A percentile compares a stretch with the other conserved stretches of the same genome.
Evolutionary conservation across 2,888 invertebrate species (phyloP).

Genomic region (Galerucella calmariensis): DNA sequence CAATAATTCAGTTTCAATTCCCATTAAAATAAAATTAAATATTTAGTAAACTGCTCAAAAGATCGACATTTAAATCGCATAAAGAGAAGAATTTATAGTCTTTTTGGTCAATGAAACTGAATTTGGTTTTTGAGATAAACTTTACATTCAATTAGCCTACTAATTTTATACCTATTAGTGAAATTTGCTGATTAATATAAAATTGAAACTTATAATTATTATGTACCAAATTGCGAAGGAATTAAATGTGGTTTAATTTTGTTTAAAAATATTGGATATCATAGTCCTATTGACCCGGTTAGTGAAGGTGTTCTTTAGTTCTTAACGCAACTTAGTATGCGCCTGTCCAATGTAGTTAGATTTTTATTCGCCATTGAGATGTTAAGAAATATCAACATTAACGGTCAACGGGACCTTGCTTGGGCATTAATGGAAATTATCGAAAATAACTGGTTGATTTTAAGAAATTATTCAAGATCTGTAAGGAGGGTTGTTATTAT

Average conservation of each 20-base stretch:
- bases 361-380: neutral
- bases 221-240: neutral
- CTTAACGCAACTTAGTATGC: conserved; percentile 17
- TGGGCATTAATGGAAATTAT: conserved; percentile 24
- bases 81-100: neutral
- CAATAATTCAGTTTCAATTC: no score
- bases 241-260: conserved; percentile 3
- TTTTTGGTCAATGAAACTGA: neutral
- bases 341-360: conserved; percentile 19
- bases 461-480: conserved; percentile 53
- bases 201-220: neutral
- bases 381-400: conserved; percentile 18
- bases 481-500: conserved; percentile 60
- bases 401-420: conserved; percentile 45
- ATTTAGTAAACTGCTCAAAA: no score
- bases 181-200: neutral
- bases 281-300: conserved; percentile 36
- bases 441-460: conserved; percentile 8
- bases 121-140: neutral
- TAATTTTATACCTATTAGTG: neutral
- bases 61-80: no score
- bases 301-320: conserved; percentile 32
- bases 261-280: neutral
- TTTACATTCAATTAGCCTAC: neutral
- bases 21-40: no score